Evolutionary conservation across 2,888 invertebrate genomes (phyloP).

Genomic region (Euclidia mi): DNA sequence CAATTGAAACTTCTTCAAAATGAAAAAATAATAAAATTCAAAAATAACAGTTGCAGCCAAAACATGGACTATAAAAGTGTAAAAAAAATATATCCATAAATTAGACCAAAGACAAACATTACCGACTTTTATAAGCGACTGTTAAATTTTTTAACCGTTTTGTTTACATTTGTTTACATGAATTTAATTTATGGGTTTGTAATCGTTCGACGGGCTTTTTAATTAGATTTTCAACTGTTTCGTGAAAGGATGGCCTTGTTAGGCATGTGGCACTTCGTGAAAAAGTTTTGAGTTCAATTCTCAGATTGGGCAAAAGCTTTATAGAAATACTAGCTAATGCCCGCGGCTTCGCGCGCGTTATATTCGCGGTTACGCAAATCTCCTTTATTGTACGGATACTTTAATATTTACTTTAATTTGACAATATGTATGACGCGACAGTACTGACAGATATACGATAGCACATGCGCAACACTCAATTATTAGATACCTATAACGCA

Average conservation of each 20-base stretch:
- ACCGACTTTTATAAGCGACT: slow-evolving; percentile 19
- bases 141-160: slow-evolving; percentile 16
- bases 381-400: too few species aligned
- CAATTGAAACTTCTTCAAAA: too few species aligned
- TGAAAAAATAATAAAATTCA: neutral
- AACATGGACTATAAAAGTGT: slow-evolving; percentile 13
- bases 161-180: slow-evolving; percentile 31
- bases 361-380: too few species aligned
- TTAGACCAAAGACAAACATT: slow-evolving; percentile 25
- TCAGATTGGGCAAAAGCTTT: too few species aligned
- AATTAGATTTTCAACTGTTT: slow-evolving; percentile 40
- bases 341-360: too few species aligned
- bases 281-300: too few species aligned
- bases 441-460: too few species aligned
- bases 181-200: slow-evolving; percentile 47
- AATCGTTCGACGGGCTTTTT: slow-evolving; percentile 36
- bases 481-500: too few species aligned
- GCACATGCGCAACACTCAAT: too few species aligned
- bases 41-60: slow-evolving; percentile 15
- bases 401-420: too few species aligned
- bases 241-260: neutral
- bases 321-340: too few species aligned
- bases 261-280: neutral
- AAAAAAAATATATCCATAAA: slow-evolving; percentile 27
- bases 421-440: too few species aligned